phyloP scores from a whole-genome alignment of 2,888 invertebrate genomes.

The Apamea sordens region DNA sequence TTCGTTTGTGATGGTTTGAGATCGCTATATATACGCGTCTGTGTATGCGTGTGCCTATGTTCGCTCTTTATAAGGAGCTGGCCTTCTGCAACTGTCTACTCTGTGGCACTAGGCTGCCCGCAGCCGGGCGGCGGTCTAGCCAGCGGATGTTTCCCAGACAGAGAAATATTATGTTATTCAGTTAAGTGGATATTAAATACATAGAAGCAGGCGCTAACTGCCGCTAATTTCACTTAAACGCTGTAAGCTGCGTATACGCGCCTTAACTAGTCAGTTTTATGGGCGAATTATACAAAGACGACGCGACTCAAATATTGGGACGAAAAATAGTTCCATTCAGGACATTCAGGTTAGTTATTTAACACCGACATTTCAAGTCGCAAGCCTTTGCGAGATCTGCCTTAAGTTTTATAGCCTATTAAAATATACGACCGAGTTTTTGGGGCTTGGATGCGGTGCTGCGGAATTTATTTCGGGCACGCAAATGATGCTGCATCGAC shows the following conservation, averaged over 20 bases:
- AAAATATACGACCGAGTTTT: constrained; percentile 65
- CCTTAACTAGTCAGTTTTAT: constrained; percentile 66
- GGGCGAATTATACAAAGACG: constrained; percentile 68
- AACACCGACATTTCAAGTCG: constrained; percentile 14
- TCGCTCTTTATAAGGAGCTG: background rate
- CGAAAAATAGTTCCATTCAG: constrained; percentile 61
- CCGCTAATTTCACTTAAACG: constrained; percentile 76
- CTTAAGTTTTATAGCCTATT: constrained; percentile 62
- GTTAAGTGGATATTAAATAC: constrained; percentile 78
- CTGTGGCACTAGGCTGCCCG: constrained; percentile 31
- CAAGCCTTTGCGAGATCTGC: constrained; percentile 19
- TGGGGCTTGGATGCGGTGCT: constrained; percentile 44
- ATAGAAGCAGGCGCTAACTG: constrained; percentile 75
- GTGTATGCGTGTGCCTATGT: background rate
- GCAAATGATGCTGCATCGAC: constrained; percentile 48
- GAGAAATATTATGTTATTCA: constrained; percentile 75
- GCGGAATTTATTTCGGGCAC: constrained; percentile 54
- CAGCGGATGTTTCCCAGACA: constrained; percentile 81
- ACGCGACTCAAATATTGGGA: constrained; percentile 61
- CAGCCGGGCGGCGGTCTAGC: constrained; percentile 60
- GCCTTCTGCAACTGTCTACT: constrained; percentile 15
- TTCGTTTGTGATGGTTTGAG: background rate
- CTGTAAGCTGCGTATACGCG: constrained; percentile 44
- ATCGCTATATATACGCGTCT: background rate
- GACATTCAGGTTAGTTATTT: constrained; percentile 38